Percentiles rank a stretch among this genome's conserved stretches.
Evolutionary conservation across 2,888 invertebrate genomes (phyloP).

Genomic region (Sepiola atlantica): DNA sequence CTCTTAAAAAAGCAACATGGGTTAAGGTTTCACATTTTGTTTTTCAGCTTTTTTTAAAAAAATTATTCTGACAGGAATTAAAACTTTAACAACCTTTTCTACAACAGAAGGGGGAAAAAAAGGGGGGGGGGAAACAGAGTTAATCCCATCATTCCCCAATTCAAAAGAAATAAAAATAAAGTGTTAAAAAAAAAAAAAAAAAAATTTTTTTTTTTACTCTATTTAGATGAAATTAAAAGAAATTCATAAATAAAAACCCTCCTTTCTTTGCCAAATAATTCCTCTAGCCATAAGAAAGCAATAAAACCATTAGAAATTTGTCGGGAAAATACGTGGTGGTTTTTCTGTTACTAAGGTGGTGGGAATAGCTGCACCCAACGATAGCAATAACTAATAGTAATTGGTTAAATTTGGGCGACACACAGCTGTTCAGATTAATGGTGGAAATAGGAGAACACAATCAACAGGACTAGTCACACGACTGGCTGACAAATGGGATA

Average conservation of each 20-base stretch:
- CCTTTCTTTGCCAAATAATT: background rate
- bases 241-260: background rate
- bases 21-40: background rate
- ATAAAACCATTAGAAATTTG: background rate
- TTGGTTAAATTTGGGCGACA: background rate
- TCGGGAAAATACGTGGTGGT: background rate
- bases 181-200: background rate
- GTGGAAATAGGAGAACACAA: background rate
- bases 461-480: background rate
- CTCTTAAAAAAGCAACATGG: background rate
- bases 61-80: background rate
- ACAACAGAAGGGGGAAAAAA: background rate
- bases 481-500: background rate
- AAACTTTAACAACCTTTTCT: background rate
- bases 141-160: background rate
- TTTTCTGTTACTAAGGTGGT: background rate
- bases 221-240: background rate
- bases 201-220: background rate
- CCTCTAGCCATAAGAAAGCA: background rate
- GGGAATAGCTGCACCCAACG: background rate
- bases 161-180: background rate
- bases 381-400: background rate
- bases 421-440: background rate
- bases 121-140: background rate
- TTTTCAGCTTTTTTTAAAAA: background rate